Conservation (phyloP, 2,797 vertebrate genomes). For the Coendou prehensilis region DNA sequence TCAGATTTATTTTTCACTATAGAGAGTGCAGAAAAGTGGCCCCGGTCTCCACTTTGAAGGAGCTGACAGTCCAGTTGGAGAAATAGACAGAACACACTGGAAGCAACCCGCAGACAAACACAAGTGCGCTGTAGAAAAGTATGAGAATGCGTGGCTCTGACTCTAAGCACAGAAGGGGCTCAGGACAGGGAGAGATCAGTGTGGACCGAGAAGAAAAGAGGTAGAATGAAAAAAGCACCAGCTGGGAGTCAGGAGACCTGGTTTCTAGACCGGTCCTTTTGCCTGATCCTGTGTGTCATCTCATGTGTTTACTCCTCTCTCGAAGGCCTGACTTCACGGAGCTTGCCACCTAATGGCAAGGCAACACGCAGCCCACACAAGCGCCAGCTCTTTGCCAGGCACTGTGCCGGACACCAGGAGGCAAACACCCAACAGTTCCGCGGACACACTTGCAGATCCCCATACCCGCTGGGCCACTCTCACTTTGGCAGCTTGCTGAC, state of each 20-base stretch:
- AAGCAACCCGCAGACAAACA: neutral
- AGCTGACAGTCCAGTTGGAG: neutral
- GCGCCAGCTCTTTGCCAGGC: neutral
- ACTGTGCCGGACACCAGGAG: neutral
- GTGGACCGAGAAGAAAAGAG: neutral
- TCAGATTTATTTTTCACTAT: neutral
- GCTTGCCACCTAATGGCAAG: neutral
- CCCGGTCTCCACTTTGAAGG: constrained; percentile 18
- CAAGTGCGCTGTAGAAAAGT: neutral
- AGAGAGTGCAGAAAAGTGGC: constrained; percentile 18
- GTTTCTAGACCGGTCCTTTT: neutral
- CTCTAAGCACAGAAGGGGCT: neutral
- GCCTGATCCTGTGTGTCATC: neutral
- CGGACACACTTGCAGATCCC: neutral
- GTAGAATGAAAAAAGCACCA: neutral
- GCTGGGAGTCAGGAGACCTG: neutral
- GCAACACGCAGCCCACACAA: neutral
- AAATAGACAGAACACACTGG: constrained; percentile 9
- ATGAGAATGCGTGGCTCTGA: neutral
- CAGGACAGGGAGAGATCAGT: neutral
- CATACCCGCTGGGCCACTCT: neutral
- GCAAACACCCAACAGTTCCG: neutral
- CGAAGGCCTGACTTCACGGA: neutral
- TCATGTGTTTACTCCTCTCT: neutral
- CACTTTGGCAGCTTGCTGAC: neutral